Evolutionary conservation across 2,888 invertebrate species (phyloP).

Genomic region (Asteroscopus sphinx): DNA sequence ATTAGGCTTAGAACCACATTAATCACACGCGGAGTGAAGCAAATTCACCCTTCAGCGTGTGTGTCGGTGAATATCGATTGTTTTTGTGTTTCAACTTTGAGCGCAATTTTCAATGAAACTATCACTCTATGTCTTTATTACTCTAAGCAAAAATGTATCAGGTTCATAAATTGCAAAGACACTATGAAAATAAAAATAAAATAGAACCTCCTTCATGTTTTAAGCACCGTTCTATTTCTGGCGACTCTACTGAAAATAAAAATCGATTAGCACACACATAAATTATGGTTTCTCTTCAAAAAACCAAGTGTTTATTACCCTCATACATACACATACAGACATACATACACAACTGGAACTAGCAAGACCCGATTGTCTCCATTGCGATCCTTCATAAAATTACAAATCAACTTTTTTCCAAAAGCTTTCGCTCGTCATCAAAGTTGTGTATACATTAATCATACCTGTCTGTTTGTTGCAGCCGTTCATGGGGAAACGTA

Average conservation of each 20-base stretch:
- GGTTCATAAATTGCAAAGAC: background rate
- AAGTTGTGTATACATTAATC: conserved; percentile 67
- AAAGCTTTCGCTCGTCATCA: conserved; percentile 70
- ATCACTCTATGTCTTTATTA: too few species aligned
- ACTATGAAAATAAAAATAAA: background rate
- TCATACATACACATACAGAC: conserved; percentile 12
- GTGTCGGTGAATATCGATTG: too few species aligned
- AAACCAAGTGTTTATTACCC: conserved; percentile 29
- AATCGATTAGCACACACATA: conserved; percentile 32
- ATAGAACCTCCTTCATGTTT: background rate
- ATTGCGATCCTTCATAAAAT: conserved; percentile 60
- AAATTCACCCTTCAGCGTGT: too few species aligned
- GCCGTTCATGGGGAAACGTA: conserved; percentile 22
- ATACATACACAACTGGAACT: conserved; percentile 27
- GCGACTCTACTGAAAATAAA: conserved; percentile 8
- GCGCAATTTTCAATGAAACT: too few species aligned
- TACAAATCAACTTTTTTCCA: conserved; percentile 68
- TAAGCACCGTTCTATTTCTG: conserved; percentile 12
- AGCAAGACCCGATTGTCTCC: conserved; percentile 52
- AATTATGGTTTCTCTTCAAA: conserved; percentile 24
- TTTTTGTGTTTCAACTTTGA: too few species aligned
- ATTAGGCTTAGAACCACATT: too few species aligned
- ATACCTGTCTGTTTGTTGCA: conserved; percentile 64
- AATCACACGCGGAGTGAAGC: too few species aligned
- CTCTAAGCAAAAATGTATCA: too few species aligned